Percentiles rank a stretch among this genome's conserved stretches.
Conservation (phyloP, 2,888 invertebrate species). For the Cacoxenus indagator region DNA sequence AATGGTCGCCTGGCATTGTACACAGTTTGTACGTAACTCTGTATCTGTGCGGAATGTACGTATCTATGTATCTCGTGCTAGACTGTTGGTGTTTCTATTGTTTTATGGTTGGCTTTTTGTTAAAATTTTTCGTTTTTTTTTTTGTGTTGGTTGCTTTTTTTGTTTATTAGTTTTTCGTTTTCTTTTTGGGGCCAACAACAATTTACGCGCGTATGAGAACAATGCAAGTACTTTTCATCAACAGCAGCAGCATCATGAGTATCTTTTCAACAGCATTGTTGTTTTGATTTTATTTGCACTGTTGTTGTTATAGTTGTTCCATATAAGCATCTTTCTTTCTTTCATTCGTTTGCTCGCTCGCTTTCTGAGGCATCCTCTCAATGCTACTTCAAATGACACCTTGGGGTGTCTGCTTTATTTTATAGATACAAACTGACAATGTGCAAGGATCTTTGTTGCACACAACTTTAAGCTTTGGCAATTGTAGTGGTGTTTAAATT, state of each 20-base stretch:
- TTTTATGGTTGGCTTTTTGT: not conserved
- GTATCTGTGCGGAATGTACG: not conserved
- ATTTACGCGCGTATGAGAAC: not conserved
- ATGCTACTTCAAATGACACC: not conserved
- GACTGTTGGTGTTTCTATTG: not conserved
- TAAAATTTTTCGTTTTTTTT: not conserved
- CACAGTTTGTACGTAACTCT: not conserved
- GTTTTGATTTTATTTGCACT: slow-evolving; percentile 30
- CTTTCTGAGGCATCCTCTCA: not conserved
- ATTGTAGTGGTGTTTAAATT: too few relatives aligned
- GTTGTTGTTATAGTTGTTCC: not conserved
- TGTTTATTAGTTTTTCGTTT: too few relatives aligned
- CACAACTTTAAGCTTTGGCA: too few relatives aligned
- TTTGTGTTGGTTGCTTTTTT: too few relatives aligned
- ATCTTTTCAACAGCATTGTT: not conserved
- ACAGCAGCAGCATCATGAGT: not conserved
- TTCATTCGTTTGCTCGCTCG: not conserved
- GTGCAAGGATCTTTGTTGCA: too few relatives aligned
- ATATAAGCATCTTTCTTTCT: not conserved
- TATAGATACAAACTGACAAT: too few relatives aligned
- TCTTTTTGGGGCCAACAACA: not conserved
- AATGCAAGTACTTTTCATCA: not conserved
- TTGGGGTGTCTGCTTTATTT: not conserved
- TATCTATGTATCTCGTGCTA: not conserved
- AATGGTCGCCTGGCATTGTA: slow-evolving; percentile 1